Conservation (phyloP, 2,888 invertebrate species). For the Scelioninae gen. 1 region DNA sequence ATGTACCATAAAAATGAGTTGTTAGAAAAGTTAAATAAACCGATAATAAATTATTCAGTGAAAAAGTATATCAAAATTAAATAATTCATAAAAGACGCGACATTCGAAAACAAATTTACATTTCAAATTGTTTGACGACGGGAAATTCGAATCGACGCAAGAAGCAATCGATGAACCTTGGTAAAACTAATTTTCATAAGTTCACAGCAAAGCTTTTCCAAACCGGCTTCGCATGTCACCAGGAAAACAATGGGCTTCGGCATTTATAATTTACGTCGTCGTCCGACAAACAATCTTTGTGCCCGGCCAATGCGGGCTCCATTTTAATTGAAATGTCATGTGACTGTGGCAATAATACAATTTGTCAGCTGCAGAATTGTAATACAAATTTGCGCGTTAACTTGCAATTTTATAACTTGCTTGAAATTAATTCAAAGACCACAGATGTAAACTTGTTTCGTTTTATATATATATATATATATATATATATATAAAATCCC, state of each 20-base stretch:
- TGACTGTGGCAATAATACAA: conserved; percentile 25
- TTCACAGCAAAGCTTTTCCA: not conserved
- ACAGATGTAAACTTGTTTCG: conserved; percentile 1
- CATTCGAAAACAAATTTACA: not conserved
- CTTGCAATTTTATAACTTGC: conserved; percentile 11
- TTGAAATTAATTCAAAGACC: conserved; percentile 24
- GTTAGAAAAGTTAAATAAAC: too few species aligned
- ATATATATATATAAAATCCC: too few species aligned
- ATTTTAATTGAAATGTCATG: conserved; percentile 27
- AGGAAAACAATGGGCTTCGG: conserved; percentile 21
- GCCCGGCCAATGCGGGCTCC: not conserved
- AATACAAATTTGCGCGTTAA: conserved; percentile 21
- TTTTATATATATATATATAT: too few species aligned
- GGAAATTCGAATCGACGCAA: not conserved
- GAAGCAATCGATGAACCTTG: not conserved
- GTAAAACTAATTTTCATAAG: not conserved
- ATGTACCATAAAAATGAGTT: too few species aligned
- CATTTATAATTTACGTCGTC: conserved; percentile 25
- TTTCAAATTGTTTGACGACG: not conserved
- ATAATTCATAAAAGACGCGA: not conserved
- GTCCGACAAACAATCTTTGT: conserved; percentile 6
- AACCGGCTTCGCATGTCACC: not conserved
- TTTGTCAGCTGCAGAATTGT: conserved; percentile 9
- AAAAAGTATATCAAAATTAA: too few species aligned
- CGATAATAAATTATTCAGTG: too few species aligned